Percentiles rank a stretch among this genome's conserved stretches.
These are phyloP conservation scores for Phrynocephalus vlangalii DNA, from an alignment of 2,797 vertebrate genomes.

Conservation along the genomic window DNA sequence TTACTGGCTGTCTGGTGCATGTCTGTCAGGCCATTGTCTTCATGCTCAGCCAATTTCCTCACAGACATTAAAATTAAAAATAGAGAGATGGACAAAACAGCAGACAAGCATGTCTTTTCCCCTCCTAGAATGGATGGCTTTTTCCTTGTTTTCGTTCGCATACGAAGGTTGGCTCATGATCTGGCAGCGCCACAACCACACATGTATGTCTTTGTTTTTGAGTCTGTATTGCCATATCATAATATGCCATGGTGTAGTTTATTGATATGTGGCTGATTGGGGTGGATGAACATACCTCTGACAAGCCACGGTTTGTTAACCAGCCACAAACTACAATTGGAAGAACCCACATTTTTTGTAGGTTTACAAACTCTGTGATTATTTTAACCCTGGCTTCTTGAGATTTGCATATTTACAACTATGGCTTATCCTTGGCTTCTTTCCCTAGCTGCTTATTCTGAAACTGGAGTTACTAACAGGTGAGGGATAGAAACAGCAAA, in stretches of 20 bases:
- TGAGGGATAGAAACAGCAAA: too few relatives aligned
- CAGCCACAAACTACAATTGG: background rate
- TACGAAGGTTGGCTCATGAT: slow-evolving; percentile 61
- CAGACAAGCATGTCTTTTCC: slow-evolving; percentile 70
- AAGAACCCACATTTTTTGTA: background rate
- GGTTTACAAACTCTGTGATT: background rate
- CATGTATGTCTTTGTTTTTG: background rate
- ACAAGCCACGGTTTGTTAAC: background rate
- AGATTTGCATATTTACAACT: background rate
- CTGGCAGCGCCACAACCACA: slow-evolving; percentile 33
- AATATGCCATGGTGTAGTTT: background rate
- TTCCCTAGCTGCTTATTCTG: background rate
- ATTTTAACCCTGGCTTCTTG: background rate
- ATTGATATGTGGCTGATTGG: background rate
- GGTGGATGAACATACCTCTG: background rate
- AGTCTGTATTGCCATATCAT: background rate
- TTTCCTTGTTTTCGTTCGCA: slow-evolving; percentile 61
- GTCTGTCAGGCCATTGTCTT: slow-evolving; percentile 64
- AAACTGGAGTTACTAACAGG: background rate
- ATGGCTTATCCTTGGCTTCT: background rate
- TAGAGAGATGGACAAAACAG: slow-evolving; percentile 67
- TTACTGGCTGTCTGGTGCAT: slow-evolving; percentile 66
- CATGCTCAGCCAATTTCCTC: slow-evolving; percentile 67
- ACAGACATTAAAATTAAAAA: slow-evolving; percentile 75
- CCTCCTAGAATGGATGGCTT: slow-evolving; percentile 69